Conservation (phyloP, 2,113 vertebrate species). For the Morone chrysops region DNA sequence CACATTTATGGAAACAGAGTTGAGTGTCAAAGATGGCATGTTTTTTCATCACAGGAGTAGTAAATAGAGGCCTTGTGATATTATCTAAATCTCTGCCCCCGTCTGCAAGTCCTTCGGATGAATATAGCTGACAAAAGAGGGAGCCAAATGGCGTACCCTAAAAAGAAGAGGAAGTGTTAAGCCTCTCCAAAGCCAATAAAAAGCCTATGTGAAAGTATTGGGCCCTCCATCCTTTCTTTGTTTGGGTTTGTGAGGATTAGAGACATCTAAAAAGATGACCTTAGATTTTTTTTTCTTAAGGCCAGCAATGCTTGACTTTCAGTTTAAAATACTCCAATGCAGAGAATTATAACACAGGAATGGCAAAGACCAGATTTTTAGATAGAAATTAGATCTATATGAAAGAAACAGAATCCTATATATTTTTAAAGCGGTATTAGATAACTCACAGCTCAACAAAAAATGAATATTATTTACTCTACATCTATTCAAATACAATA, state of each 20-base stretch:
- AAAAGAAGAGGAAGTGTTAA: conserved; percentile 43
- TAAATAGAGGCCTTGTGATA: conserved; percentile 22
- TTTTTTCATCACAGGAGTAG: background rate
- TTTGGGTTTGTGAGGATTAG: conserved; percentile 54
- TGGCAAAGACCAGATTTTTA: background rate
- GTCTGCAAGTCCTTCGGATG: conserved; percentile 38
- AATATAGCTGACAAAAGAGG: conserved; percentile 42
- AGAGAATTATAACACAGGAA: conserved; percentile 21
- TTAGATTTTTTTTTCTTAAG: conserved; percentile 13
- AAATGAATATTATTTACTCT: background rate
- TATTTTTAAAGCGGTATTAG: background rate
- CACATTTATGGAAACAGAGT: conserved; percentile 7
- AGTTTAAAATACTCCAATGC: conserved; percentile 24
- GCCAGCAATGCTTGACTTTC: conserved; percentile 40
- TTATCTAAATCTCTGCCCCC: conserved; percentile 18
- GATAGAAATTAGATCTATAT: background rate
- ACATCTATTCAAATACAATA: conserved; percentile 8
- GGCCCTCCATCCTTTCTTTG: conserved; percentile 39
- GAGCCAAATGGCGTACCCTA: conserved; percentile 27
- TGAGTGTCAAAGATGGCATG: background rate
- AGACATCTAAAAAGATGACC: conserved; percentile 36
- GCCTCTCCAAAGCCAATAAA: conserved; percentile 51
- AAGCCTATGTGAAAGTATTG: conserved; percentile 51
- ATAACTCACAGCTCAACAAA: background rate
- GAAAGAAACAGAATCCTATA: background rate